These are phyloP conservation scores for Drosophila barbarae DNA, from an alignment of 2,888 invertebrate genomes.

Conservation along the genomic window DNA sequence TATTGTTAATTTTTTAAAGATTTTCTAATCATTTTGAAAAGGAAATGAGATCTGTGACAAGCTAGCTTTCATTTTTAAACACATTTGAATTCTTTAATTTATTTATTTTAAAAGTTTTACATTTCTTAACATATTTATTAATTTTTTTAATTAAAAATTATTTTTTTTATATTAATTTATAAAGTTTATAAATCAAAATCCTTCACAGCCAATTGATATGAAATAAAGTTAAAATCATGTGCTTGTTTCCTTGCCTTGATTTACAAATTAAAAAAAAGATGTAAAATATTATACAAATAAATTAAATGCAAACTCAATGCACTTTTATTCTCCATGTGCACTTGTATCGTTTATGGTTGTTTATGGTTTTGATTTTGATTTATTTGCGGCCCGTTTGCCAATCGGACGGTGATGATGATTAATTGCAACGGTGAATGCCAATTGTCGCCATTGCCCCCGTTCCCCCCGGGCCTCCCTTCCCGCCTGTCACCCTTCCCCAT, in stretches of 20 bases:
- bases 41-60: too few relatives aligned
- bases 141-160: too few relatives aligned
- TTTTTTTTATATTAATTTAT: too few relatives aligned
- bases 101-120: too few relatives aligned
- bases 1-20: not conserved
- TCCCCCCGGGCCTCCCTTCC: not conserved
- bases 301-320: not conserved
- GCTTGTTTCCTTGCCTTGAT: too few relatives aligned
- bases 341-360: slow-evolving; percentile 28
- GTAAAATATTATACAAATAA: not conserved
- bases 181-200: too few relatives aligned
- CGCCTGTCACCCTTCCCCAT: not conserved
- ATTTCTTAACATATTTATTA: too few relatives aligned
- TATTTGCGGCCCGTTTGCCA: slow-evolving; percentile 67
- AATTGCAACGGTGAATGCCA: slow-evolving; percentile 68
- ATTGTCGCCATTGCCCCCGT: slow-evolving; percentile 45
- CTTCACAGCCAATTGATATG: too few relatives aligned
- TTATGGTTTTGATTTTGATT: slow-evolving; percentile 62
- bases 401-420: slow-evolving; percentile 70
- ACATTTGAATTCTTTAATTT: too few relatives aligned
- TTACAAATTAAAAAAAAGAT: too few relatives aligned
- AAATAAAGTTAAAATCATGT: too few relatives aligned
- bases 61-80: too few relatives aligned
- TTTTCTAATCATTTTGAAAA: not conserved
- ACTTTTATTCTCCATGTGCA: slow-evolving; percentile 7